Conservation (phyloP, 2,113 vertebrate genomes). For the Peromyscus leucopus region DNA sequence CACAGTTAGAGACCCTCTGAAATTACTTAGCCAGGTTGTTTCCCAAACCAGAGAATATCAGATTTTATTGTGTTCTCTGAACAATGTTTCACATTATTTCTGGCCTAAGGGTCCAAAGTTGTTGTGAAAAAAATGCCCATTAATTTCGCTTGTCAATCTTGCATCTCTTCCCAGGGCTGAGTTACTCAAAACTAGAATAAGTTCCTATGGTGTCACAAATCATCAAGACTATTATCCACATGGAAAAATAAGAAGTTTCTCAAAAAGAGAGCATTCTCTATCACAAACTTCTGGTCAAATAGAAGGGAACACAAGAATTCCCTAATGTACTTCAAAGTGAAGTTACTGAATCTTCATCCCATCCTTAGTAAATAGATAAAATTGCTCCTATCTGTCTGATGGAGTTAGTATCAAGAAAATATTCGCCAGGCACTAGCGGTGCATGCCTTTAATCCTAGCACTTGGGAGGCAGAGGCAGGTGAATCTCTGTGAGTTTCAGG, state of each 20-base stretch:
- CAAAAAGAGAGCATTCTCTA: background rate
- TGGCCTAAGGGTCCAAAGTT: background rate
- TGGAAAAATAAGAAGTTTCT: background rate
- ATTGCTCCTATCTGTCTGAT: background rate
- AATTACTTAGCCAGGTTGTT: background rate
- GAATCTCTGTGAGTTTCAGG: no score
- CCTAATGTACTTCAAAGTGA: background rate
- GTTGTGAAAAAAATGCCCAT: background rate
- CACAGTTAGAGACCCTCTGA: background rate
- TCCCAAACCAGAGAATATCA: background rate
- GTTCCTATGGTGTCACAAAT: background rate
- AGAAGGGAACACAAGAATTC: background rate
- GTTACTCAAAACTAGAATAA: background rate
- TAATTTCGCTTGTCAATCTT: background rate
- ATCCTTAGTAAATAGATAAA: background rate
- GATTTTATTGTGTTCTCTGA: background rate
- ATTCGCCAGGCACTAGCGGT: no score
- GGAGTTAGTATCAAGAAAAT: no score
- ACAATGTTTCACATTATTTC: background rate
- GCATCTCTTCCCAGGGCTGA: background rate
- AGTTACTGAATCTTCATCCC: background rate
- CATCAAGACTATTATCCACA: background rate
- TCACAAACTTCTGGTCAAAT: slow-evolving; percentile 4
- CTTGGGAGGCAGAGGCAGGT: no score
- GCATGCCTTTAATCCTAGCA: no score